These are phyloP conservation scores for Doryteuthis pealeii DNA, from an alignment of 1,140 invertebrate species.

Conservation along the genomic window DNA sequence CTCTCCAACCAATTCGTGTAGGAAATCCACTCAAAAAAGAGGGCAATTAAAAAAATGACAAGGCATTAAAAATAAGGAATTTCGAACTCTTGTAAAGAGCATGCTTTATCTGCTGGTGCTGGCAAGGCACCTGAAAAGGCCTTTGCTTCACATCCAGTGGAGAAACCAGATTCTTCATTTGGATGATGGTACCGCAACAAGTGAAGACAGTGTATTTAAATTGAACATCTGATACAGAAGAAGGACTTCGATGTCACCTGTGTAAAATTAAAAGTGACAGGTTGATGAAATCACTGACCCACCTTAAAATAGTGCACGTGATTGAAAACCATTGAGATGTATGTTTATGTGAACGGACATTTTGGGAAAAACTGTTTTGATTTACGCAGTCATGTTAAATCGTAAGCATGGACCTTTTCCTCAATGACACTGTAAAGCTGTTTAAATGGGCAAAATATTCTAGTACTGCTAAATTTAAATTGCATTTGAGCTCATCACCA, in stretches of 20 bases:
- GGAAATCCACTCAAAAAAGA: not conserved
- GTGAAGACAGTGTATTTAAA: not conserved
- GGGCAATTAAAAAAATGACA: too few relatives aligned
- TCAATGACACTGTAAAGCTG: constrained; percentile 12
- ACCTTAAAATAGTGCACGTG: not conserved
- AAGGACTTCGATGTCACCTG: not conserved
- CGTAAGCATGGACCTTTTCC: constrained; percentile 30
- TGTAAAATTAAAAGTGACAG: not conserved
- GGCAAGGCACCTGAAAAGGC: not conserved
- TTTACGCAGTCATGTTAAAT: constrained; percentile 24
- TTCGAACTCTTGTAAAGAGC: not conserved
- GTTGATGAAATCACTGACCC: not conserved
- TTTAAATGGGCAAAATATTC: constrained; percentile 22
- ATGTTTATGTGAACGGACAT: constrained; percentile 32
- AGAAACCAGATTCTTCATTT: not conserved
- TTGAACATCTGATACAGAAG: not conserved
- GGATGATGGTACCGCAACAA: not conserved
- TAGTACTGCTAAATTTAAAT: constrained; percentile 16
- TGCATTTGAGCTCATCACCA: constrained; percentile 14
- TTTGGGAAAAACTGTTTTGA: constrained; percentile 19
- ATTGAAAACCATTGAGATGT: constrained; percentile 23
- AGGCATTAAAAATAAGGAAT: not conserved
- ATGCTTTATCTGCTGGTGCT: not conserved
- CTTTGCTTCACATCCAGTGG: not conserved
- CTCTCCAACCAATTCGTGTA: not conserved